phyloP scores from a whole-genome alignment of 2,113 vertebrate genomes.

The Megaceryle torquata region DNA sequence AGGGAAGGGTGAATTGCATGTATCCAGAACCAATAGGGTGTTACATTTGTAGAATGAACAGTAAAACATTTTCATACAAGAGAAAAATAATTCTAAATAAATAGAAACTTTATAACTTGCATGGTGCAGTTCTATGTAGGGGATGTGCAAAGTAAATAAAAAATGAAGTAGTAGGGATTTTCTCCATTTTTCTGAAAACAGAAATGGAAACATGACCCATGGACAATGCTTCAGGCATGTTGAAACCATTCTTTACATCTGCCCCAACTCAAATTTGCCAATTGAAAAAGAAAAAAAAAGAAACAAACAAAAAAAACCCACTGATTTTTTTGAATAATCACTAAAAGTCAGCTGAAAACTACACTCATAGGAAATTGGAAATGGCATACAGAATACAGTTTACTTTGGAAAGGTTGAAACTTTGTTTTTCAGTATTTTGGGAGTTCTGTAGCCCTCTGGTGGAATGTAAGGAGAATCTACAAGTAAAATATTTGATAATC shows the following conservation, averaged over 20 bases:
- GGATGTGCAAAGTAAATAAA: neutral
- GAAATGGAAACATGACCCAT: neutral
- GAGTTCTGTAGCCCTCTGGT: conserved; percentile 64
- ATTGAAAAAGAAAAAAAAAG: neutral
- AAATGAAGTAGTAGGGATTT: neutral
- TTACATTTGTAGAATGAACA: neutral
- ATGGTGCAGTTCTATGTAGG: neutral
- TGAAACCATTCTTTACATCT: neutral
- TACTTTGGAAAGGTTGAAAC: conserved; percentile 22
- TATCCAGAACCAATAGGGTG: neutral
- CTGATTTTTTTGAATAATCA: neutral
- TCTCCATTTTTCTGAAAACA: neutral
- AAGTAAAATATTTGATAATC: conserved; percentile 23
- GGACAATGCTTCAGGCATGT: neutral
- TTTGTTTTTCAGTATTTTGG: conserved; percentile 28
- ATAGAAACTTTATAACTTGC: neutral
- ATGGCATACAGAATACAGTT: neutral
- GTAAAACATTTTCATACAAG: neutral
- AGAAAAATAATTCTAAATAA: neutral
- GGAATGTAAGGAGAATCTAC: conserved; percentile 35
- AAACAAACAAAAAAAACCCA: too few relatives aligned
- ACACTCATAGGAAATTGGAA: neutral
- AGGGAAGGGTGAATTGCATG: neutral
- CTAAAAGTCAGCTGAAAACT: neutral
- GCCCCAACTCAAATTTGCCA: neutral